A percentile compares a stretch with the other conserved stretches of the same genome.
phyloP scores from a whole-genome alignment of 2,888 invertebrate species.

The Hydroisotoma schaefferi region DNA sequence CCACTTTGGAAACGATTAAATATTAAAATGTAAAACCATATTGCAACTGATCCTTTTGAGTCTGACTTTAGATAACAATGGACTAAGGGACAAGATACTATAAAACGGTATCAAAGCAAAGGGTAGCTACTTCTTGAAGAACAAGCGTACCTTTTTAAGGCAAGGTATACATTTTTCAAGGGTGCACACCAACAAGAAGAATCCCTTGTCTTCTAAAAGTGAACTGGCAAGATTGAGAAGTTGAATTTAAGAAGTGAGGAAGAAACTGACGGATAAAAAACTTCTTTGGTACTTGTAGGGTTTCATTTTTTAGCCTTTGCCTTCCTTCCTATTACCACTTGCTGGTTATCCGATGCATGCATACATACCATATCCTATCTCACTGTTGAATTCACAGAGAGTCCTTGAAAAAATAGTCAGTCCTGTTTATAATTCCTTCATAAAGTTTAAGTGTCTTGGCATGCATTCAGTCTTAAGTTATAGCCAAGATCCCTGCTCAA shows the following conservation, averaged over 20 bases:
- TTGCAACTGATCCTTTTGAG: too few species aligned
- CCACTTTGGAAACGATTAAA: too few species aligned
- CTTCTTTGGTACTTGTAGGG: conserved; percentile 38
- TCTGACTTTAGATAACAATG: too few species aligned
- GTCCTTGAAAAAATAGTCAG: conserved; percentile 14
- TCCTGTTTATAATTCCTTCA: conserved; percentile 15
- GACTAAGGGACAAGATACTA: too few species aligned
- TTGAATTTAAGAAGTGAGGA: conserved; percentile 6
- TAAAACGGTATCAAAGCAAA: too few species aligned
- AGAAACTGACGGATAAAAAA: conserved; percentile 12
- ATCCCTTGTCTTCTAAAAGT: conserved; percentile 16
- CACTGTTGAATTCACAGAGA: background rate
- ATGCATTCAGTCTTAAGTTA: background rate
- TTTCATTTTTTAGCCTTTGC: conserved; percentile 39
- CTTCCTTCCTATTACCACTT: conserved; percentile 15
- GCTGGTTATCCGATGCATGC: too few species aligned
- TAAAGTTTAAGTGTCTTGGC: background rate
- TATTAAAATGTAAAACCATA: too few species aligned
- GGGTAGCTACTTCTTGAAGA: too few species aligned
- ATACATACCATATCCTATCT: too few species aligned
- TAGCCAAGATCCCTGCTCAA: conserved; percentile 15
- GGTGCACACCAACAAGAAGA: too few species aligned
- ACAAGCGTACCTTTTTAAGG: too few species aligned
- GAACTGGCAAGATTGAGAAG: conserved; percentile 12
- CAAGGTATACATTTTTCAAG: too few species aligned